Percentiles rank a stretch among this genome's conserved stretches.
phyloP scores from a whole-genome alignment of 2,797 vertebrate species.

The Tragopan temminckii region DNA sequence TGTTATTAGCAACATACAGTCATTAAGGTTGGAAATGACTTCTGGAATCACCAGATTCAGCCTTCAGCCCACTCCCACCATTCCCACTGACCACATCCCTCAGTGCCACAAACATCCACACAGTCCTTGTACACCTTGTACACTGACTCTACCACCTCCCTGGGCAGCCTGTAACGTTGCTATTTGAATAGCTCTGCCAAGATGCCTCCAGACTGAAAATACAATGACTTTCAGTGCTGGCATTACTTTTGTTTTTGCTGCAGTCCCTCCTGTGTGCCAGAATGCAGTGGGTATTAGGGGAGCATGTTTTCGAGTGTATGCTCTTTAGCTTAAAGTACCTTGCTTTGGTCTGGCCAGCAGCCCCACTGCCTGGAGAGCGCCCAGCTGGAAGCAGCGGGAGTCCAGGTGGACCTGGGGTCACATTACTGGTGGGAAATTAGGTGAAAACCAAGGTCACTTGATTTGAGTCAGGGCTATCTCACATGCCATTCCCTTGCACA shows the following conservation, averaged over 20 bases:
- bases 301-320: neutral
- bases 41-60: no score
- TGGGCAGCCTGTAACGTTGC: neutral
- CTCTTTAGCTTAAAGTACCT: neutral
- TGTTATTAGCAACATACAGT: no score
- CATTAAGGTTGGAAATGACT: no score
- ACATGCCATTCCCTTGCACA: neutral
- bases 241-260: neutral
- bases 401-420: neutral
- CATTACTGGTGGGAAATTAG: neutral
- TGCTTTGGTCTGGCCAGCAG: neutral
- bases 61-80: no score
- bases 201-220: neutral
- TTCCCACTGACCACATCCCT: no score
- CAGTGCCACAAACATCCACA: no score
- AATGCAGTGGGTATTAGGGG: neutral
- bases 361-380: no score
- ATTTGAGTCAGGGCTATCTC: neutral
- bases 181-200: neutral
- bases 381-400: neutral
- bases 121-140: no score
- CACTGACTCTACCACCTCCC: no score
- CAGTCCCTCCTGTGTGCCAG: neutral
- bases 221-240: neutral
- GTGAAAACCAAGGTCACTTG: neutral